phyloP scores from a whole-genome alignment of 1,140 invertebrate genomes.

The Scylla paramamosain region DNA sequence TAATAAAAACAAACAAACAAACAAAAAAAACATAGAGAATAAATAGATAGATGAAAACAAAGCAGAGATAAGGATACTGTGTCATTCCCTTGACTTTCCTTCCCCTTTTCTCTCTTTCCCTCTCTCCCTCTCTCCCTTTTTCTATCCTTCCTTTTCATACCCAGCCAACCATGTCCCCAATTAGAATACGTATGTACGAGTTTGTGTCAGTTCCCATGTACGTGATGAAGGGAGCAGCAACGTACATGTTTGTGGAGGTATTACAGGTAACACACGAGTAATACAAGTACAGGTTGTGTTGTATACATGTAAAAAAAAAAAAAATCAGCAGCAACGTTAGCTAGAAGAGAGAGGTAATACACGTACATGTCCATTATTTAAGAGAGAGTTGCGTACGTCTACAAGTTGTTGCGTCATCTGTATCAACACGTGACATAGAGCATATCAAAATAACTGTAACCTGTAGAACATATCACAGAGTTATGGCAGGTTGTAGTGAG shows the following conservation, averaged over 20 bases:
- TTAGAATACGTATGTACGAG: not conserved
- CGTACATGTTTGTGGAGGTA: not conserved
- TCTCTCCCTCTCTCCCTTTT: no score
- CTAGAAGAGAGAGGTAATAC: no score
- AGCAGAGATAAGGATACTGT: not conserved
- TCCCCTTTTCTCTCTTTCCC: no score
- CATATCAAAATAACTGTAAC: constrained; percentile 1
- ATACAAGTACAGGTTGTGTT: not conserved
- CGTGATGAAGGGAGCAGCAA: not conserved
- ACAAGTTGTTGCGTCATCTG: not conserved
- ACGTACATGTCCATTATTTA: not conserved
- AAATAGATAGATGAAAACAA: not conserved
- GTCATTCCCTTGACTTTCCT: not conserved
- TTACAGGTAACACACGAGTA: not conserved
- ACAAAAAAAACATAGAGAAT: not conserved
- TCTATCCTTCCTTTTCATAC: not conserved
- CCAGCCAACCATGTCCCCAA: not conserved
- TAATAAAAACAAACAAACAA: not conserved
- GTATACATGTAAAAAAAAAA: not conserved
- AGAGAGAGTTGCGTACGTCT: not conserved
- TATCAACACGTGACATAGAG: not conserved
- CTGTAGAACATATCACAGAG: not conserved
- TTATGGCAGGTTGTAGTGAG: not conserved
- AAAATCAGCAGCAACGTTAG: not conserved
- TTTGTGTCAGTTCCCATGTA: not conserved